Base-by-base conservation (phyloP, 2,113 vertebrate species). In the Sinocyclocheilus rhinocerous region DNA sequence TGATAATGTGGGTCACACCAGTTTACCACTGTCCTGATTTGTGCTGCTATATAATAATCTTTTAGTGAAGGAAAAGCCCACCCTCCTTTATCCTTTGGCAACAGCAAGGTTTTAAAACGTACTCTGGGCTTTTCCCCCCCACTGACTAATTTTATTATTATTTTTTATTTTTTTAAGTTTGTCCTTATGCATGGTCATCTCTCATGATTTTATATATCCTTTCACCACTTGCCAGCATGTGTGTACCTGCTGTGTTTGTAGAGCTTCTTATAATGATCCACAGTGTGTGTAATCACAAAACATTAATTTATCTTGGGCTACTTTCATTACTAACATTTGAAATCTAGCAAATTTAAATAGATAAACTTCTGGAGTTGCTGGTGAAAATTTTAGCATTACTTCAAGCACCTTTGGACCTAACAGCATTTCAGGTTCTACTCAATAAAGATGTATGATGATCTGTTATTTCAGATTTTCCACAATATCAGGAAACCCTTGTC, bases 1-100 rank as follows among this genome's bases (percentile, higher is more conserved):
- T 50, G 4, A 76, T 76, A 76, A 24, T 50, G 42, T 50, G n/a
- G 73, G 73, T 76, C 73, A 76, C 45, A 52, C 45, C 75, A 76
- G 24, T 52, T 52, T 18, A 18, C 48, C 22, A 52, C 24, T 16
- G 48, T 29, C 24, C 24, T 52, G 10, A 76, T 55, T 29, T 76
- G 15, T 16, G 24, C 48, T 55, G 69, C 33, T 69, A 3, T 36
- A 36, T 69, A 18, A 18, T 33, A 69, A 33, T 33, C 26, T 69
- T 69, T 69, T 33, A 18, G 13, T 33, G 6, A 48, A 12, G 45
- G 45, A 48, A 11, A 12, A 48, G 45, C 45, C 45, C 11, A 12
- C 11, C 45, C 45, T 45, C 45, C 45, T 42, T 42, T 42, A 42
- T 42, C 42, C 42, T 42, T 42, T 42, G 42, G 42, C 7, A 42